Conservation (phyloP, 2,888 invertebrate species). For the Papilio demoleus region DNA sequence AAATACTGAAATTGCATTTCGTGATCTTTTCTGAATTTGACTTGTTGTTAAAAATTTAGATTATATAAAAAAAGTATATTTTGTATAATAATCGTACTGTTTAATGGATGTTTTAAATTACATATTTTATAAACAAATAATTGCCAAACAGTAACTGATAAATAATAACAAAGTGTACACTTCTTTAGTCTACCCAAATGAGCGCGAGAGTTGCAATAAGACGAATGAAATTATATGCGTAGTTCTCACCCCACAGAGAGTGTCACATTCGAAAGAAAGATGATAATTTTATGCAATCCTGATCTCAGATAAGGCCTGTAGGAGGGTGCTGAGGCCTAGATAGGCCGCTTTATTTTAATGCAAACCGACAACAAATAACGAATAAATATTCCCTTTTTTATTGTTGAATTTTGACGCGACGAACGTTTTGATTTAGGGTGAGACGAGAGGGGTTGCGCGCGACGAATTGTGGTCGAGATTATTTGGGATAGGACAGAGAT, state of each 20-base stretch:
- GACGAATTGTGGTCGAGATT: slow-evolving; percentile 78
- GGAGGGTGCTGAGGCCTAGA: slow-evolving; percentile 77
- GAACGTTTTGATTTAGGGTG: slow-evolving; percentile 79
- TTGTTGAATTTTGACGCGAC: slow-evolving; percentile 74
- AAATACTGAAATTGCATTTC: slow-evolving; percentile 26
- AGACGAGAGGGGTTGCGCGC: slow-evolving; percentile 66
- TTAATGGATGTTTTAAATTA: too few species aligned
- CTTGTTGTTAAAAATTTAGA: slow-evolving; percentile 7
- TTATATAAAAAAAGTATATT: not conserved
- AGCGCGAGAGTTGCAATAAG: slow-evolving; percentile 13
- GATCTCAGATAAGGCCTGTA: slow-evolving; percentile 77
- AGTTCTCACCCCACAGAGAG: slow-evolving; percentile 60
- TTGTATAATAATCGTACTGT: not conserved
- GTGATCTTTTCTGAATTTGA: slow-evolving; percentile 20
- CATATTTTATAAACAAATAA: too few species aligned
- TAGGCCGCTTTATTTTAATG: slow-evolving; percentile 81
- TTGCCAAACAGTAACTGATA: too few species aligned
- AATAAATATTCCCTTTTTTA: slow-evolving; percentile 80
- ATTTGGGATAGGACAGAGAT: slow-evolving; percentile 68
- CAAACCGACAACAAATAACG: slow-evolving; percentile 82
- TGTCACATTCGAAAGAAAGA: slow-evolving; percentile 73
- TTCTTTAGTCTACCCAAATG: slow-evolving; percentile 13
- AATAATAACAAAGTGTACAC: too few species aligned
- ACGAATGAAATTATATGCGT: slow-evolving; percentile 71
- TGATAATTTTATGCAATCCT: slow-evolving; percentile 80